Percentiles rank a stretch among this genome's conserved stretches.
Conservation (phyloP, 2,797 vertebrate species). For the Saxicola maurus region DNA sequence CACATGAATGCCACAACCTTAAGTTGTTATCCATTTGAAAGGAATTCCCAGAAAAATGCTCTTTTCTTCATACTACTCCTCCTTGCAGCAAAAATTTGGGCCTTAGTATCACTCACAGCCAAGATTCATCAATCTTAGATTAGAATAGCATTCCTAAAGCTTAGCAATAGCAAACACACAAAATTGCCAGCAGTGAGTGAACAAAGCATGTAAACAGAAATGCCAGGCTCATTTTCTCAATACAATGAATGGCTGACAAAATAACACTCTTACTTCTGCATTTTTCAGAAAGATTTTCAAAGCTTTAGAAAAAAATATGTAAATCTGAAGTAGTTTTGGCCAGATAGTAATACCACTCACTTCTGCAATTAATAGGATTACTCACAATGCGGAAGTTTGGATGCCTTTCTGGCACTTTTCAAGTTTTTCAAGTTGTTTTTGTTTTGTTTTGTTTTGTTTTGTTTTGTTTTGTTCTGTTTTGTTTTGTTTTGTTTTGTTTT, state of each 20-base stretch:
- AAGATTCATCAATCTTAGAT: neutral
- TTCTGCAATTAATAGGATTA: neutral
- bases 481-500: too few species aligned
- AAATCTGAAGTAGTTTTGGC: neutral
- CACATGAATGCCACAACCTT: rapidly evolving
- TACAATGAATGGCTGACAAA: neutral
- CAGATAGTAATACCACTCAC: neutral
- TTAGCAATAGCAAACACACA: neutral
- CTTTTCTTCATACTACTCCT: neutral
- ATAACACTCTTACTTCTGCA: neutral
- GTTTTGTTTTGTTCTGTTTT: too few species aligned
- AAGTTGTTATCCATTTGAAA: neutral
- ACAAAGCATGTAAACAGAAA: neutral
- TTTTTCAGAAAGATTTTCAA: neutral
- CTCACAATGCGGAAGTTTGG: neutral
- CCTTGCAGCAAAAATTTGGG: neutral
- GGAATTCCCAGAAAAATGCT: neutral
- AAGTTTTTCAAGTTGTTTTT: neutral
- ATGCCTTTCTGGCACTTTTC: neutral
- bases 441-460: too few species aligned
- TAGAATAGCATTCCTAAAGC: neutral
- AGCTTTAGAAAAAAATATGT: neutral
- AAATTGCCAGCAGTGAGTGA: neutral
- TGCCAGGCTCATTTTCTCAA: neutral
- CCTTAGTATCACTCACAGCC: neutral